Conservation (phyloP, 2,113 vertebrate species). For the Leptocoma aspasia region DNA sequence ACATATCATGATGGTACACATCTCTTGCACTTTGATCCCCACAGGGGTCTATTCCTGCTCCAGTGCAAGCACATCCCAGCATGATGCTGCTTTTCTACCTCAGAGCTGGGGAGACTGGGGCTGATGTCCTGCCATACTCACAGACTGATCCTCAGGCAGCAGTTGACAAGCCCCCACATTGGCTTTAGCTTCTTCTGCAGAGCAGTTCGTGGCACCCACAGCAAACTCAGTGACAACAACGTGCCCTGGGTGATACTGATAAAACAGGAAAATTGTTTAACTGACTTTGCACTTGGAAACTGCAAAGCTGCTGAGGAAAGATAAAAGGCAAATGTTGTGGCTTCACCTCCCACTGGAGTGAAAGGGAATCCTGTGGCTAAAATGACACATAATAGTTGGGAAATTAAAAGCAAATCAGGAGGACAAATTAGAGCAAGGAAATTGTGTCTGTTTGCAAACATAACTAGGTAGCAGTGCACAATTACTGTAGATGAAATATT, state of each 20-base stretch:
- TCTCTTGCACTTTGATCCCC: background rate
- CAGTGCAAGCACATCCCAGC: background rate
- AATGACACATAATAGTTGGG: background rate
- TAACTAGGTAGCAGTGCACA: background rate
- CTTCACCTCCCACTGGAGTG: background rate
- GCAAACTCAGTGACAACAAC: conserved; percentile 60
- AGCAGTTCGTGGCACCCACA: conserved; percentile 70
- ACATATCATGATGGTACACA: background rate
- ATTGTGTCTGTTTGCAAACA: background rate
- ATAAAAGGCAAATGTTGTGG: background rate
- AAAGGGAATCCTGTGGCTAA: conserved; percentile 23
- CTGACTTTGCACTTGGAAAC: background rate
- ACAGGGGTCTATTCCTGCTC: background rate
- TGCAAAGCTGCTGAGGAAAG: background rate
- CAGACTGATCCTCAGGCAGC: conserved; percentile 34
- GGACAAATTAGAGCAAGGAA: background rate
- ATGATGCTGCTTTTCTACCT: background rate
- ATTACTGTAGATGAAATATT: background rate
- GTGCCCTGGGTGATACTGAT: background rate
- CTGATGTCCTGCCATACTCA: conserved; percentile 38
- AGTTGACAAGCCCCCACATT: conserved; percentile 43
- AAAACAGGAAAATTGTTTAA: conserved; percentile 16
- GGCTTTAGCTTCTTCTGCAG: conserved; percentile 7
- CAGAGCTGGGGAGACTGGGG: background rate
- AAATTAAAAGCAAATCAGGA: background rate